phyloP scores from a whole-genome alignment of 2,888 invertebrate species.

The Drosophila macrospina region DNA sequence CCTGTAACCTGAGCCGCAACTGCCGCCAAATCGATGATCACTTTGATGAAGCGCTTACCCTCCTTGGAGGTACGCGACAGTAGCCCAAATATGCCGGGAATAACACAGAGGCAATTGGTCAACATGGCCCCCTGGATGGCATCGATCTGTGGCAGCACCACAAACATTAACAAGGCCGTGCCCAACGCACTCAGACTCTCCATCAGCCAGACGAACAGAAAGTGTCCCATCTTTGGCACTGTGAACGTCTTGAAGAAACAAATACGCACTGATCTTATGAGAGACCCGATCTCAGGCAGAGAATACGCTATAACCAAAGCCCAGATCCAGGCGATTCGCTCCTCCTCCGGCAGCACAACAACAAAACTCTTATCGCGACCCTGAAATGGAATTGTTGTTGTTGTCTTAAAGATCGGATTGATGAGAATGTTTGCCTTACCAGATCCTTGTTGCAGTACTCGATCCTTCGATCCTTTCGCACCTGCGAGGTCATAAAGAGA shows the following conservation, averaged over 20 bases:
- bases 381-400: conserved; percentile 85
- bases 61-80: conserved; percentile 93
- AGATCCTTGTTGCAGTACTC: conserved; percentile 94
- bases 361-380: conserved; percentile 94
- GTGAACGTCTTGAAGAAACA: conserved; percentile 96
- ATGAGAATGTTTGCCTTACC: conserved; percentile 86
- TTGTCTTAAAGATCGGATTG: neutral
- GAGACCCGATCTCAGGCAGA: conserved; percentile 94
- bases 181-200: conserved; percentile 96
- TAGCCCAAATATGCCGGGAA: conserved; percentile 91
- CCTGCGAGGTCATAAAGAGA: conserved; percentile 96
- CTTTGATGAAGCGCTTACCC: conserved; percentile 91
- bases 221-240: conserved; percentile 87
- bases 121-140: conserved; percentile 98
- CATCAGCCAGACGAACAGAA: conserved; percentile 89
- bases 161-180: conserved; percentile 93
- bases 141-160: conserved; percentile 95
- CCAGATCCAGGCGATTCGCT: conserved; percentile 97
- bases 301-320: conserved; percentile 94
- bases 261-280: conserved; percentile 93
- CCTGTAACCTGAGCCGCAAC: conserved; percentile 95
- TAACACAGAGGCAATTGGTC: conserved; percentile 96
- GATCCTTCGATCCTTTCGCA: conserved; percentile 91
- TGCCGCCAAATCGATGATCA: conserved; percentile 93
- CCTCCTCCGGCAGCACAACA: conserved; percentile 92